A percentile compares a stretch with the other conserved stretches of the same genome.
Evolutionary conservation across 2,113 vertebrate species (phyloP).

Genomic region (Serilophus lunatus): DNA sequence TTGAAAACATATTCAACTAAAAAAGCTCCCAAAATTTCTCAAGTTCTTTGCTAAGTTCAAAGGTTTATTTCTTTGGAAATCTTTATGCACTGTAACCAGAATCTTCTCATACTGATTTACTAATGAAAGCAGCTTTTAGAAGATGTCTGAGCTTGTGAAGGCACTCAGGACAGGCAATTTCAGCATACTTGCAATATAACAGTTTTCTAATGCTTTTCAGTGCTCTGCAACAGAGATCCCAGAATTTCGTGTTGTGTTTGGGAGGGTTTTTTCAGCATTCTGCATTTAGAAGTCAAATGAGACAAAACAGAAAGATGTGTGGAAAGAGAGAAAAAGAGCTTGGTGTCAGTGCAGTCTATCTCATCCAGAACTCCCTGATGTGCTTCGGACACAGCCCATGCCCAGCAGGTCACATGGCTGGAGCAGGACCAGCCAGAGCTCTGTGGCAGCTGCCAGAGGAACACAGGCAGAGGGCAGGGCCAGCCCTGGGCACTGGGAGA

Average conservation of each 20-base stretch:
- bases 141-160: neutral
- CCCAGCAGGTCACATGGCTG: rapidly evolving
- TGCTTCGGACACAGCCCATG: neutral
- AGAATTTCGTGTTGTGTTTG: neutral
- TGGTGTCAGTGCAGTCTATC: neutral
- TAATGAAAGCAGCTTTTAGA: neutral
- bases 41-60: neutral
- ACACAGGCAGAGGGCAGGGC: neutral
- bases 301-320: neutral
- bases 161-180: neutral
- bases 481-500: neutral
- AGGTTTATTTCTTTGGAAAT: neutral
- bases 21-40: neutral
- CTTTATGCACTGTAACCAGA: neutral
- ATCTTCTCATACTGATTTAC: neutral
- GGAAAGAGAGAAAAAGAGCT: neutral
- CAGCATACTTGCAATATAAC: neutral
- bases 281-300: neutral
- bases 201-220: neutral
- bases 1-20: neutral
- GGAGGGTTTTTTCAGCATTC: neutral
- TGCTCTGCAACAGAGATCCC: neutral
- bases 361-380: neutral
- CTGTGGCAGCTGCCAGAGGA: neutral
- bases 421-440: neutral